Conservation (phyloP, 1,140 invertebrate genomes). For the Drosophila jambulina region DNA sequence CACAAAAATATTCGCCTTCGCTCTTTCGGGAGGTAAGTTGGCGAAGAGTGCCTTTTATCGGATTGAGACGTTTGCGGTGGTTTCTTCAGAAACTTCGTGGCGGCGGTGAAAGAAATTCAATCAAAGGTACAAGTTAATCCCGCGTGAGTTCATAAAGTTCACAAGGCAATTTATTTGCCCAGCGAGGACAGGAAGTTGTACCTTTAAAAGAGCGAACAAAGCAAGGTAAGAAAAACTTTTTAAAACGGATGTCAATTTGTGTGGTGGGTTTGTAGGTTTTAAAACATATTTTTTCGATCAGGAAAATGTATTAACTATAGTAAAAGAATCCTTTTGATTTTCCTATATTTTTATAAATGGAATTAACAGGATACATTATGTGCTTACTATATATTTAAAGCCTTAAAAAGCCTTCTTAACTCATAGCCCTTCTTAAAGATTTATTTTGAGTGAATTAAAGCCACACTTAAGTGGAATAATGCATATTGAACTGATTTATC, state of each 20-base stretch:
- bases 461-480: constrained; percentile 4
- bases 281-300: neutral
- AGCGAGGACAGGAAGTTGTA: constrained; percentile 6
- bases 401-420: too few relatives aligned
- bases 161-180: constrained; percentile 75
- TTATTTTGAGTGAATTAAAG: neutral
- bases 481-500: constrained; percentile 71
- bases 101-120: constrained; percentile 74
- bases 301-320: too few relatives aligned
- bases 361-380: neutral
- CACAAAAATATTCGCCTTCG: constrained; percentile 32
- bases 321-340: neutral
- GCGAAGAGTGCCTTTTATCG: constrained; percentile 63
- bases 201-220: constrained; percentile 25
- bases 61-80: constrained; percentile 58
- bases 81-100: constrained; percentile 41
- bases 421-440: too few relatives aligned
- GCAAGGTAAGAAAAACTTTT: constrained; percentile 25
- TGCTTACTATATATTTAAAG: too few relatives aligned
- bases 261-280: neutral
- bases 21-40: constrained; percentile 17
- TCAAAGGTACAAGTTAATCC: constrained; percentile 84
- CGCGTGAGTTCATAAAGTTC: constrained; percentile 84
- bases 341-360: rapidly evolving
- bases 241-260: constrained; percentile 47